These are phyloP conservation scores for Herpailurus yagouaroundi DNA, from an alignment of 2,113 vertebrate genomes.

Conservation along the genomic window DNA sequence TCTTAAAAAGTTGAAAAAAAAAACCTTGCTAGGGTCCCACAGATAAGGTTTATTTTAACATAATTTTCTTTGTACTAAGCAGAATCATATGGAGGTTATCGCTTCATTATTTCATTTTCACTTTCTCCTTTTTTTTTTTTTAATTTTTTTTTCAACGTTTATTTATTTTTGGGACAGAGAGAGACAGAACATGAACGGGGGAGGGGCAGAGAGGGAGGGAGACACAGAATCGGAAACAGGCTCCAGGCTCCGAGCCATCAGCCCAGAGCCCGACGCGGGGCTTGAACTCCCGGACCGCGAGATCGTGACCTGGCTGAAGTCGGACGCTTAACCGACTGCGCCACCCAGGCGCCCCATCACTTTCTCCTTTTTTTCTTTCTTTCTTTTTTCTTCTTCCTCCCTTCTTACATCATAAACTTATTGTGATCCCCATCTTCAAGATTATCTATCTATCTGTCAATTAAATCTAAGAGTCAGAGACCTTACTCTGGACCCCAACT, in stretches of 20 bases:
- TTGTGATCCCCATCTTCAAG: not conserved
- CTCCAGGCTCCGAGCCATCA: too few species aligned
- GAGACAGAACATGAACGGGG: too few species aligned
- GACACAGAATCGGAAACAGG: too few species aligned
- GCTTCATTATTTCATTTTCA: not conserved
- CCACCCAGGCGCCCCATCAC: too few species aligned
- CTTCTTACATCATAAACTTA: not conserved
- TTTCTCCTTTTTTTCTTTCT: not conserved
- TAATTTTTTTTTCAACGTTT: too few species aligned
- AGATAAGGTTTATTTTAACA: not conserved
- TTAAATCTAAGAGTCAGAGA: not conserved
- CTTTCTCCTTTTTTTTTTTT: too few species aligned
- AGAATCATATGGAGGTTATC: not conserved
- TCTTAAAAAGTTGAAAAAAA: not conserved
- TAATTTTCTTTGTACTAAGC: not conserved
- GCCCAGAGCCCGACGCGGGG: too few species aligned
- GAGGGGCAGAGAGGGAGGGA: too few species aligned
- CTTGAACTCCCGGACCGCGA: too few species aligned
- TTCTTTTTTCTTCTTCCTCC: not conserved
- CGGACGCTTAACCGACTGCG: too few species aligned
- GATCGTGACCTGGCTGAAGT: too few species aligned
- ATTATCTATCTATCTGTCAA: not conserved
- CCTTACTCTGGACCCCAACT: not conserved
- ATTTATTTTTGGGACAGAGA: too few species aligned
- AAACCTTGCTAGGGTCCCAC: not conserved